phyloP scores from a whole-genome alignment of 1,140 invertebrate genomes.

The Asobara japonica region DNA sequence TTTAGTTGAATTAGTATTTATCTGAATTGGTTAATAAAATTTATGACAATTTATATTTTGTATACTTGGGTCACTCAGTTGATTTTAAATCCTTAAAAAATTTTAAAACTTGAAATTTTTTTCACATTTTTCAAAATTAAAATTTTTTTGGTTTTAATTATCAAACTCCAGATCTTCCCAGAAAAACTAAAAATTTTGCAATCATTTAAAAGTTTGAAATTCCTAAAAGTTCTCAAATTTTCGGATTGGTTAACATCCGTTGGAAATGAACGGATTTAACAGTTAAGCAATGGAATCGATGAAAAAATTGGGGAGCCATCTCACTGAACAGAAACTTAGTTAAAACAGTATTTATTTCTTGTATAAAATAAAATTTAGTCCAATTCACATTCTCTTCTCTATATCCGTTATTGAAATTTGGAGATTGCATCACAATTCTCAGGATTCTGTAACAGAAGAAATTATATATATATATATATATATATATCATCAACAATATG shows the following conservation, averaged over 20 bases:
- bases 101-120: too few relatives aligned
- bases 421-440: background rate
- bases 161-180: too few relatives aligned
- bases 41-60: background rate
- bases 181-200: too few relatives aligned
- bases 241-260: too few relatives aligned
- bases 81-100: background rate
- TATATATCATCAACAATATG: too few relatives aligned
- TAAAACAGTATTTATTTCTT: constrained; percentile 1
- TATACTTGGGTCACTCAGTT: background rate
- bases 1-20: constrained; percentile 15
- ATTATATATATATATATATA: background rate
- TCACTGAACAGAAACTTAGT: constrained; percentile 41
- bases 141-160: too few relatives aligned
- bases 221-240: too few relatives aligned
- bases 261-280: too few relatives aligned
- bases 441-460: constrained; percentile 1
- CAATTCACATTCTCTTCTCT: background rate
- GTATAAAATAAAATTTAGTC: background rate
- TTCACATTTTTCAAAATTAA: too few relatives aligned
- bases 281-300: too few relatives aligned
- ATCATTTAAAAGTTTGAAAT: too few relatives aligned
- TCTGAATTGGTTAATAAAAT: background rate
- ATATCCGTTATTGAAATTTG: background rate
- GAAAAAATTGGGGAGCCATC: too few relatives aligned